Evolutionary conservation across 2,888 invertebrate genomes (phyloP).

Genomic region (Acrocyrtus sp.): DNA sequence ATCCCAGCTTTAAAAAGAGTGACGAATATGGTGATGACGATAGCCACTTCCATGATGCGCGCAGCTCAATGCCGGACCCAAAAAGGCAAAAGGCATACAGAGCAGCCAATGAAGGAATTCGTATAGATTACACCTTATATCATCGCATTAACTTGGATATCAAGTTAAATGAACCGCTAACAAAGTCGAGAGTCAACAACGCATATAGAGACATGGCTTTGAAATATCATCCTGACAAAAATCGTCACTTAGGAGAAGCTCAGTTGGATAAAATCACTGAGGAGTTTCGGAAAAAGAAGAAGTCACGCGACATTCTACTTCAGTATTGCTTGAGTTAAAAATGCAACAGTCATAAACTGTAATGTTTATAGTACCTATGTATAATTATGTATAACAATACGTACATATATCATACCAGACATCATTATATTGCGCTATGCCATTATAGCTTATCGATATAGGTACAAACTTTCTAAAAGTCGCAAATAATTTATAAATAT

Average conservation of each 20-base stretch:
- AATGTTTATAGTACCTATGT: too few relatives aligned
- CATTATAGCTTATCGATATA: too few relatives aligned
- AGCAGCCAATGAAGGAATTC: not conserved
- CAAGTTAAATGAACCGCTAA: slow-evolving; percentile 1
- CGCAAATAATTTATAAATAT: too few relatives aligned
- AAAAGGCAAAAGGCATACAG: too few relatives aligned
- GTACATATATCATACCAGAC: too few relatives aligned
- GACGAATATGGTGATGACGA: too few relatives aligned
- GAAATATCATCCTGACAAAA: slow-evolving; percentile 30
- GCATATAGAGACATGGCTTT: slow-evolving; percentile 30
- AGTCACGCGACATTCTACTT: slow-evolving; percentile 21
- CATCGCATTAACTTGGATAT: slow-evolving; percentile 24
- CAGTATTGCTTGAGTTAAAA: not conserved
- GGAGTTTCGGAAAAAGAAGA: slow-evolving; percentile 21
- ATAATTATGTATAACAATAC: too few relatives aligned
- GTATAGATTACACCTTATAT: slow-evolving; percentile 9
- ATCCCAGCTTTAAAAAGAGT: too few relatives aligned
- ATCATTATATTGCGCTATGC: too few relatives aligned
- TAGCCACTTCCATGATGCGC: not conserved
- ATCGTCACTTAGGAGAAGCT: not conserved
- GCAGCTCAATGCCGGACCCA: not conserved
- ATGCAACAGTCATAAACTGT: not conserved
- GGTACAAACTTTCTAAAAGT: too few relatives aligned
- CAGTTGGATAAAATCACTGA: slow-evolving; percentile 14
- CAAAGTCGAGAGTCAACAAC: slow-evolving; percentile 14